Percentiles rank a stretch among this genome's conserved stretches.
Evolutionary conservation across 2,888 invertebrate genomes (phyloP).

Genomic region (Crepidodera aurea): DNA sequence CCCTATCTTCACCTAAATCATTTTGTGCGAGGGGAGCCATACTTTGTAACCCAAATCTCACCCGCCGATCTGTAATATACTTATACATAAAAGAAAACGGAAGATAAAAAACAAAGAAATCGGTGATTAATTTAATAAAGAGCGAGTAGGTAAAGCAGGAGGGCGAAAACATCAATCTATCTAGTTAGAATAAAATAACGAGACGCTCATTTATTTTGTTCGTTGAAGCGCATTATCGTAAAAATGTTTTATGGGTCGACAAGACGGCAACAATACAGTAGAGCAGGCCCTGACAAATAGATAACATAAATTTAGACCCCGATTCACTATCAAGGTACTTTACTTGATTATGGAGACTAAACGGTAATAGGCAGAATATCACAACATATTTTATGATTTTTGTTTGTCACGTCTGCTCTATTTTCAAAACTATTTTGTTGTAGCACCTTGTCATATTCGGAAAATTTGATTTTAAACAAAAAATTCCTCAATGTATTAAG

Average conservation of each 20-base stretch:
- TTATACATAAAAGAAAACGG: background rate
- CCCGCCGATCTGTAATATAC: background rate
- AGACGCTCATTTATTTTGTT: conserved; percentile 53
- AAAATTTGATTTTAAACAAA: too few species aligned
- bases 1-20: background rate
- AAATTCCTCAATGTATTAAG: too few species aligned
- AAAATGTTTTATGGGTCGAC: conserved; percentile 54
- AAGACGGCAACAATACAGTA: conserved; percentile 49
- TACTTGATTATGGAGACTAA: conserved; percentile 33
- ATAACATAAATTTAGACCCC: conserved; percentile 44
- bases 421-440: too few species aligned
- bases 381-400: conserved; percentile 2
- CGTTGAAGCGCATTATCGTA: conserved; percentile 53
- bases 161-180: conserved; percentile 46
- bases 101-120: conserved; percentile 12
- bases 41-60: conserved; percentile 9
- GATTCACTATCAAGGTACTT: conserved; percentile 29
- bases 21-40: background rate
- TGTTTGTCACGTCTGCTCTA: background rate
- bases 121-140: conserved; percentile 28
- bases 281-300: conserved; percentile 46
- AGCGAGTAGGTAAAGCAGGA: conserved; percentile 15
- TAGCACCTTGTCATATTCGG: too few species aligned
- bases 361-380: conserved; percentile 2
- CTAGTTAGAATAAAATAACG: conserved; percentile 52